Percentiles rank a stretch among this genome's conserved stretches.
Conservation (phyloP, 2,113 vertebrate genomes). For the Hepsetus odoe region DNA sequence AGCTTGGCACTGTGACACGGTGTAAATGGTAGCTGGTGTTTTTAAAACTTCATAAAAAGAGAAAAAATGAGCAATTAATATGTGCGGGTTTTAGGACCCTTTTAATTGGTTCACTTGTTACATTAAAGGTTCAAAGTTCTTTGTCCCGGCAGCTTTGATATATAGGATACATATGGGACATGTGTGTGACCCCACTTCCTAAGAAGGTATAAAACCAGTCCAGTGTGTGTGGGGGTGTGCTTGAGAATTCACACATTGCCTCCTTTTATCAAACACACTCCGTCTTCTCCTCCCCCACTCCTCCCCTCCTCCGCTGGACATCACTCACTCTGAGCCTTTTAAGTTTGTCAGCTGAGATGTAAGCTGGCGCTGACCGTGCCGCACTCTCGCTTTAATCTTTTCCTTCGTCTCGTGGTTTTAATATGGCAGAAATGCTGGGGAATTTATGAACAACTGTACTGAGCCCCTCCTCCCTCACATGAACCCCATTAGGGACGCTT, state of each 20-base stretch:
- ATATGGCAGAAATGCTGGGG: background rate
- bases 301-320: background rate
- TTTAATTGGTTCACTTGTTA: too few species aligned
- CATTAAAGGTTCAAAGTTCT: too few species aligned
- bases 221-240: background rate
- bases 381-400: constrained; percentile 41
- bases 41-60: too few species aligned
- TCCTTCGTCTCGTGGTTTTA: constrained; percentile 31
- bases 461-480: constrained; percentile 25
- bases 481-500: constrained; percentile 28
- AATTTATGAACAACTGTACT: constrained; percentile 26
- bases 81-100: too few species aligned
- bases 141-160: too few species aligned
- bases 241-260: constrained; percentile 47
- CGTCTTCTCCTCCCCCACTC: background rate
- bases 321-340: constrained; percentile 40
- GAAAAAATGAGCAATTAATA: too few species aligned
- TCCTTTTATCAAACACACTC: constrained; percentile 36
- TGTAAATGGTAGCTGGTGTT: too few species aligned
- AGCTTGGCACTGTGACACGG: too few species aligned
- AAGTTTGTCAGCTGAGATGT: constrained; percentile 43
- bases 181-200: background rate
- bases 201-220: background rate
- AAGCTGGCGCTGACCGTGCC: background rate
- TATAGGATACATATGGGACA: background rate